Percentiles rank a stretch among this genome's conserved stretches.
Evolutionary conservation across 2,888 invertebrate species (phyloP).

Genomic region (Agonum fuliginosum): DNA sequence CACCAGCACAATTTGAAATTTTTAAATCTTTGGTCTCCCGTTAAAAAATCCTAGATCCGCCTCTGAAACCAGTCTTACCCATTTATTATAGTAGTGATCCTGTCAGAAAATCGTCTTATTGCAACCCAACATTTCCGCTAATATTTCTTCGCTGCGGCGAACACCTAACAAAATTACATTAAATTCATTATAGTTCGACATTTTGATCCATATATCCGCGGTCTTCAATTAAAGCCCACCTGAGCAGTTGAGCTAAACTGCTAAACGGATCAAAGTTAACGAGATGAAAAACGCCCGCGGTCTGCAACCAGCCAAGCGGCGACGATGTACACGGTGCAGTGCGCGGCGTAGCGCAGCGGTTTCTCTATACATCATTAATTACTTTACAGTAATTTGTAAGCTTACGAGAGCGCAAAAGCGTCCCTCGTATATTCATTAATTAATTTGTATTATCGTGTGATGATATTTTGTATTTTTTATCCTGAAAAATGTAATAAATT

Average conservation of each 20-base stretch:
- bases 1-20: no score
- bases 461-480: not conserved
- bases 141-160: no score
- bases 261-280: constrained; percentile 34
- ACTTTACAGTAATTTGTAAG: constrained; percentile 8
- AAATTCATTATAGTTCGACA: not conserved
- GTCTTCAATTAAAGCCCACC: not conserved
- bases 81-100: no score
- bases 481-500: not conserved
- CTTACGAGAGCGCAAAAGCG: not conserved
- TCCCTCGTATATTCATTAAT: not conserved
- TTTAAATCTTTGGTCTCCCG: no score
- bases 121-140: no score
- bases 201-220: not conserved
- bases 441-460: not conserved
- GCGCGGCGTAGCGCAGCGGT: no score
- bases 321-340: no score
- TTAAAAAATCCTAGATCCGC: no score
- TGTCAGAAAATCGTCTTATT: no score
- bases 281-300: constrained; percentile 27
- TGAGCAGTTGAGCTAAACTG: not conserved
- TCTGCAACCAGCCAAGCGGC: not conserved
- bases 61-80: no score
- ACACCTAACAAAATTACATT: constrained; percentile 9
- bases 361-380: constrained; percentile 43